Evolutionary conservation across 2,797 vertebrate genomes (phyloP), one percentile per base, ranked within the genome.

Genomic region (Aphelocoma californica): DNA sequence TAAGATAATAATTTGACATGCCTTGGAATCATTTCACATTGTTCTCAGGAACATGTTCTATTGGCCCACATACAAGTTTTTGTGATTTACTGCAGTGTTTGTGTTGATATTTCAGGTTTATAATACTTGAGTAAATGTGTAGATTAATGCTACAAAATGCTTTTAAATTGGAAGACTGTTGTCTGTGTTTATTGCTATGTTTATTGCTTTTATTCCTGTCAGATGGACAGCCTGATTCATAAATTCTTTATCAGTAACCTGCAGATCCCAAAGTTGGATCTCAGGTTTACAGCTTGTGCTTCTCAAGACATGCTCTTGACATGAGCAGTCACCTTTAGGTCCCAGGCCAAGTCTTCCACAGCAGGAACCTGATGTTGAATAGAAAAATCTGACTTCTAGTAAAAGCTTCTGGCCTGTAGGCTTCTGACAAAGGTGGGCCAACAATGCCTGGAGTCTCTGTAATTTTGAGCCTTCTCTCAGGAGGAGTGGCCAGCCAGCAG

Each of bases 1-100:
- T 99, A 98, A 98, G 95, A 53, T 9, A n/a, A 26, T 65, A 34
- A 26, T 88, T 36, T 61, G 29, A 24, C 12, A 10, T 21, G 24
- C 3, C 0, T 40, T 77, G 44, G 31, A 57, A 29, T 84, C 2
- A 15, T 56, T 94, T 70, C 21, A 21, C 2, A 1, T 54, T 71
- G 36, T 18, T 67, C 44, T 60, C 7, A 2, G 0, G 0, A 28
- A 4, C 21, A 7, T 16, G 19, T 19, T 74, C 18, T 40, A 9
- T 65, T 44, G 16, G 32, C 12, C 31, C 23, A 29, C 16, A 1
- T 51, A 8, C 4, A 56, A 31, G 8, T 19, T 81, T 42, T 74
- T 77, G 58, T 78, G 36, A 44, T 82, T 70, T 94, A 17, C 28
- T 79, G 3, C 18, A 7, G 9, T 54, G 11, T 51, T 58, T 36